Evolutionary conservation across 1,140 invertebrate species (phyloP), one percentile per base, ranked within the genome.

Genomic region (Rhagoletis zephyria): DNA sequence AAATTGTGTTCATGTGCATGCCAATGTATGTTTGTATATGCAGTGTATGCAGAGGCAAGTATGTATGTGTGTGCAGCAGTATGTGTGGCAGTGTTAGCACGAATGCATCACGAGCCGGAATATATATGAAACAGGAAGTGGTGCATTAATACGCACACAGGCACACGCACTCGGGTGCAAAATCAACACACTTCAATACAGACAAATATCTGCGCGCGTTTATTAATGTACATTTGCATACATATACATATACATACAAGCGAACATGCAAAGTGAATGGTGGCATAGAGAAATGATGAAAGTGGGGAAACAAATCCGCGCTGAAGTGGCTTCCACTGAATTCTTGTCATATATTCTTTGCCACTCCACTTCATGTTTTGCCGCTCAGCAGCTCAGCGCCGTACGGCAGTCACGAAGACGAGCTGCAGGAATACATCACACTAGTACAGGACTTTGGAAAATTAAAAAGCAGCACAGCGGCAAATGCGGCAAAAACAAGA

Each of bases 131-230:
- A 91, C 91, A 91, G 91, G 91, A 91, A 91, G 90, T 91, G 91
- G 90, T 91, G 91, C 91, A 91, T 91, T 91, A 91, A 91, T 90
- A 91, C 90, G 90, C 90, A 89, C 90, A 81, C 74, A 1, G 4
- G 56, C 48, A 81, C 74, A 19, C 48, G 10, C 74, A 10, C 3
- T 56, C 74, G 16, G 3, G 30, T 56, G 74, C 48, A 42, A 81
- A 81, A 30, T 81, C 74, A 81, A 81, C 74, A 81, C 48, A 81
- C 74, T 51, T 12, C 74, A 81, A 81, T 48, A 81, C 74, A 10
- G 56, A 81, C 48, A 42, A 81, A 56, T 48, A 81, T 30, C 30
- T 0, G 30, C 30, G 30, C 30, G 30, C 30, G 30, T 30, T 30
- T 30, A 30, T 30, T 30, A 30, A 30, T 56, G 51, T 10, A 56